Evolutionary conservation across 2,113 vertebrate genomes (phyloP), one percentile per base, ranked within the genome.

Genomic region (Saccopteryx leptura): DNA sequence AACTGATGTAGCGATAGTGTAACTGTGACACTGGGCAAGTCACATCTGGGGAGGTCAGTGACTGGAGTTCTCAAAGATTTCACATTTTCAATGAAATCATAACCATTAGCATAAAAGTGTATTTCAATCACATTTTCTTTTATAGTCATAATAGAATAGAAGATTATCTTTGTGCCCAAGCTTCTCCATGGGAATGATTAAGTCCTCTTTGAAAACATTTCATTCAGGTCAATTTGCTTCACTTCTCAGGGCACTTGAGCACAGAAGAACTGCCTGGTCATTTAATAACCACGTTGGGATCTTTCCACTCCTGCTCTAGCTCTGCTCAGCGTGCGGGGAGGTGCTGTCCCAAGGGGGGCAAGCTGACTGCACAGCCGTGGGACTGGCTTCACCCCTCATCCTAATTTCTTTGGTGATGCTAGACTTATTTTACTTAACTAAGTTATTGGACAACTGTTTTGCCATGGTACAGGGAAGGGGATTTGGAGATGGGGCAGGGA

Each of bases 111-210:
- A 65, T 31, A 74, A 68, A 58, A 58, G n/a, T 58, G 4, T 65
- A 54, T 54, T 78, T 60, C 23, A 54, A 61, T 72, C 17, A 28
- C 65, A 69, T 50, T 50, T 91, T 74, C n/a, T 81, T 89, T 84
- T 26, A 31, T 21, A 69, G n/a, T 72, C 52, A 17, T 50, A 54
- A 72, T 76, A 39, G 39, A 39, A 39, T 54, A 69, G 39, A 39
- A 79, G 52, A 78, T 56, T 80, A 13, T 92, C 58, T 88, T 81
- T 58, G 63, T 39, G 63, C 10, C 58, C 66, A 76, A 80, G n/a
- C 28, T 33, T 50, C n/a, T 96, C 69, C 56, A 5, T 52, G 90
- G 54, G 66, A 69, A 87, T 33, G 75, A 90, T n/a, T 71, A 80
- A 83, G 4, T 56, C 19, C 54, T 74, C 56, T 56, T 89, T 80